Conservation (phyloP, 2,113 vertebrate genomes). For the Lagopus leucura region DNA sequence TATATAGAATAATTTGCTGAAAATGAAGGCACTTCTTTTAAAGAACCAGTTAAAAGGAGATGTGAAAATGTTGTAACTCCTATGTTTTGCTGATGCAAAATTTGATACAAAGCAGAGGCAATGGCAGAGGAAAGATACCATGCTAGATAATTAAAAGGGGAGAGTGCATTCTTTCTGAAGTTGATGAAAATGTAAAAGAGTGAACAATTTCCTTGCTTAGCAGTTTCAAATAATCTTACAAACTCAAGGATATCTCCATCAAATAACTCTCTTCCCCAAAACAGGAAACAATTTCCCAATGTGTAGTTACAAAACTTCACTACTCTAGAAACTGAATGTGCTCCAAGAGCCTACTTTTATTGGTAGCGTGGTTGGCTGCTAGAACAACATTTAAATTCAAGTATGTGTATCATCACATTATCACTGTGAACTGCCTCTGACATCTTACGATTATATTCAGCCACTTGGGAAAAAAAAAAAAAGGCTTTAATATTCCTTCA, state of each 20-base stretch:
- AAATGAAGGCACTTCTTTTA: background rate
- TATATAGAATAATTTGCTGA: background rate
- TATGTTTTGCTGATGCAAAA: background rate
- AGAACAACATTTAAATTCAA: constrained; percentile 20
- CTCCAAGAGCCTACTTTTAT: background rate
- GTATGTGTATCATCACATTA: background rate
- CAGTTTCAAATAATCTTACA: background rate
- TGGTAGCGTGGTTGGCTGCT: background rate
- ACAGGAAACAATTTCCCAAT: background rate
- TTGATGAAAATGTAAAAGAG: background rate
- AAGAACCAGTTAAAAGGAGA: background rate
- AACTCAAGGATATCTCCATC: background rate
- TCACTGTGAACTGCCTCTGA: background rate
- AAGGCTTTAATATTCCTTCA: background rate
- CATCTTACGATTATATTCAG: background rate
- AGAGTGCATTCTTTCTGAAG: background rate
- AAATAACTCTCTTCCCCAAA: background rate
- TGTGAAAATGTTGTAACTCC: background rate
- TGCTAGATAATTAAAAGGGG: background rate
- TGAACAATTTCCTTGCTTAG: background rate
- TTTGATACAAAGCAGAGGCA: background rate
- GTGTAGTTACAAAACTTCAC: background rate
- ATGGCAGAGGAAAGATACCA: background rate
- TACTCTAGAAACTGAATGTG: background rate
- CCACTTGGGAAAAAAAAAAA: background rate